Evolutionary conservation across 1,140 invertebrate genomes (phyloP).

Genomic region (Oscheius sp.): DNA sequence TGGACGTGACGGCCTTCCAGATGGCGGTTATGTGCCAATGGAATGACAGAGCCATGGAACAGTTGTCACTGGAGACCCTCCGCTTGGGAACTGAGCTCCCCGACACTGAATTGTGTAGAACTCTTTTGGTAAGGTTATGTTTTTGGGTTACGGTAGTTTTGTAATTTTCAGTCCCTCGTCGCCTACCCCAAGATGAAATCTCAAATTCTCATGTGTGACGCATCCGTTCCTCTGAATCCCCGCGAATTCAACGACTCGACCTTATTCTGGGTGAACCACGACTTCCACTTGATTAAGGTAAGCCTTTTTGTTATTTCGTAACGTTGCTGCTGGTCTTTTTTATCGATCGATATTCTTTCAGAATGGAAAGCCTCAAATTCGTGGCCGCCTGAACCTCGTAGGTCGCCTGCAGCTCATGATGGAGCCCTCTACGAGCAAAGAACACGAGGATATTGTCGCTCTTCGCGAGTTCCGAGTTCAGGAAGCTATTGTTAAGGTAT

Average conservation of each 20-base stretch:
- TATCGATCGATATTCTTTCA: slow-evolving; percentile 66
- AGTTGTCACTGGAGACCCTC: slow-evolving; percentile 90
- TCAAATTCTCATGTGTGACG: slow-evolving; percentile 78
- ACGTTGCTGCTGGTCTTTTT: background rate
- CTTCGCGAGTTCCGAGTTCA: slow-evolving; percentile 29
- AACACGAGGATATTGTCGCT: slow-evolving; percentile 27
- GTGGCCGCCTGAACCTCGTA: slow-evolving; percentile 40
- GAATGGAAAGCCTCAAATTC: slow-evolving; percentile 37
- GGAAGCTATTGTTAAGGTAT: slow-evolving; percentile 35
- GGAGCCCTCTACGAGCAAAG: slow-evolving; percentile 75
- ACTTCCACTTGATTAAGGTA: slow-evolving; percentile 79
- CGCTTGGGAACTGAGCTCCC: slow-evolving; percentile 91
- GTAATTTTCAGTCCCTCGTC: slow-evolving; percentile 74
- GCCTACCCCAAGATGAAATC: slow-evolving; percentile 92
- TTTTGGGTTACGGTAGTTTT: background rate
- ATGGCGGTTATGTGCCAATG: slow-evolving; percentile 99
- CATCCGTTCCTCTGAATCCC: slow-evolving; percentile 74
- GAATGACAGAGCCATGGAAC: slow-evolving; percentile 82
- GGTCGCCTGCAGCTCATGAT: slow-evolving; percentile 66
- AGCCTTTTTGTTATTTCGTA: background rate
- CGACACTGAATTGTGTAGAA: slow-evolving; percentile 87
- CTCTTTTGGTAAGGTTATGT: slow-evolving; percentile 75
- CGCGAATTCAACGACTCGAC: slow-evolving; percentile 86
- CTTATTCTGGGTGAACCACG: slow-evolving; percentile 92
- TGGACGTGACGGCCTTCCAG: slow-evolving; percentile 98